Conservation (phyloP, 2,888 invertebrate genomes). For the Drosophila tanythrix region DNA sequence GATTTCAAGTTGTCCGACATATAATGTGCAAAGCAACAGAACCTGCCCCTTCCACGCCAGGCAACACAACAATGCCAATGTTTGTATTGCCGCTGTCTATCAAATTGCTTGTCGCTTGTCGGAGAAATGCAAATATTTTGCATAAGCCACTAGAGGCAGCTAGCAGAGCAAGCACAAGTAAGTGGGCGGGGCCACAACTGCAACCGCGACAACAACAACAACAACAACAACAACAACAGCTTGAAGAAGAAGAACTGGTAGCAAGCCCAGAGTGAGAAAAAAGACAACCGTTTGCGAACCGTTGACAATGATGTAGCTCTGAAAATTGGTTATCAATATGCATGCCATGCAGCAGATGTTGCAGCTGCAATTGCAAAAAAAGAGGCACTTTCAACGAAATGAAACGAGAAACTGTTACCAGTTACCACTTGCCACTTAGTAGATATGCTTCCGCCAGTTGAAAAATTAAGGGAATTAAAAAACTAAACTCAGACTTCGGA, state of each 20-base stretch:
- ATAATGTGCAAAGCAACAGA: conserved; percentile 3
- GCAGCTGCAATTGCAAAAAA: conserved; percentile 5
- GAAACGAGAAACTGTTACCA: neutral
- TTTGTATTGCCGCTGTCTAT: neutral
- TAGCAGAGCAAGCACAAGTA: conserved; percentile 7
- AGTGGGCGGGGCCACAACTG: neutral
- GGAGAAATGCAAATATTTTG: conserved; percentile 56
- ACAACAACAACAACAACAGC: neutral
- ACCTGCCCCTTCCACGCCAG: neutral
- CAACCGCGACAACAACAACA: neutral
- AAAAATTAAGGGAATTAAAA: neutral
- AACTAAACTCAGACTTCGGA: neutral
- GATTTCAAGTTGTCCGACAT: conserved; percentile 36
- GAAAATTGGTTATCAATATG: neutral
- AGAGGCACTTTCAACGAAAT: neutral
- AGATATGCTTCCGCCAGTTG: neutral
- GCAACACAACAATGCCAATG: neutral
- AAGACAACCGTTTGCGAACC: conserved; percentile 47
- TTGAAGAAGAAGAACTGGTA: conserved; percentile 16
- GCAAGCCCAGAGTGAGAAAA: conserved; percentile 7
- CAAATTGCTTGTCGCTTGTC: conserved; percentile 44
- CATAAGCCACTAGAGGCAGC: conserved; percentile 52
- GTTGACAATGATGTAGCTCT: conserved; percentile 11
- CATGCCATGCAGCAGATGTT: neutral
- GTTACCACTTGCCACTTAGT: neutral